Evolutionary conservation across 2,113 vertebrate genomes (phyloP).

Genomic region (Nannospalax galili): DNA sequence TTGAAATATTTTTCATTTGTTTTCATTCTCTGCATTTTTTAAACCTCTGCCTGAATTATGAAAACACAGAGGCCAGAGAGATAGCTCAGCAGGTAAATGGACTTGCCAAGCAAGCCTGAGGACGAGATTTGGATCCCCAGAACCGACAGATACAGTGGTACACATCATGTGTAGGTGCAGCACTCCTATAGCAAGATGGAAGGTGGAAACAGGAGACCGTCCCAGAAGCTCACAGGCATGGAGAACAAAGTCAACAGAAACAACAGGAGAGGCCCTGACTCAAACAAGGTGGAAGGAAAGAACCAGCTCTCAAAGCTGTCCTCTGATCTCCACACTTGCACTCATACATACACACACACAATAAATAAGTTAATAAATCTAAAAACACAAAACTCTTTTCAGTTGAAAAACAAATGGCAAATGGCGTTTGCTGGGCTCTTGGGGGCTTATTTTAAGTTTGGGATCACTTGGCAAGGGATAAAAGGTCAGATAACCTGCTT

Average conservation of each 20-base stretch:
- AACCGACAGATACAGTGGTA: not conserved
- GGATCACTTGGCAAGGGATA: not conserved
- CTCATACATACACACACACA: not conserved
- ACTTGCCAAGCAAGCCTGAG: not conserved
- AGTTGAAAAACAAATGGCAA: not conserved
- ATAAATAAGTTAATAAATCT: not conserved
- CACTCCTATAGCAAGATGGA: not conserved
- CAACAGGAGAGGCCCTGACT: too few species aligned
- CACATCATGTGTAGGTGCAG: not conserved
- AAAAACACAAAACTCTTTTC: not conserved
- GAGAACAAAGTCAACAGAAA: not conserved
- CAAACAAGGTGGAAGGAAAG: not conserved
- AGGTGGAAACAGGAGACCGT: not conserved
- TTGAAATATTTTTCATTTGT: not conserved
- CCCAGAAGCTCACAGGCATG: not conserved
- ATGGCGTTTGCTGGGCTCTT: not conserved
- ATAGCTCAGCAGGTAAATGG: not conserved
- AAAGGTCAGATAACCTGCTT: not conserved
- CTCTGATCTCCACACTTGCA: not conserved
- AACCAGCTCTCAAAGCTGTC: too few species aligned
- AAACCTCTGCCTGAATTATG: not conserved
- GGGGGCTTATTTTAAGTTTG: not conserved
- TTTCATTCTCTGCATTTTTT: not conserved
- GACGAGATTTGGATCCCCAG: not conserved
- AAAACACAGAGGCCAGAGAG: not conserved